These are phyloP conservation scores for Amiota mariae DNA, from an alignment of 2,888 invertebrate species.

Conservation along the genomic window DNA sequence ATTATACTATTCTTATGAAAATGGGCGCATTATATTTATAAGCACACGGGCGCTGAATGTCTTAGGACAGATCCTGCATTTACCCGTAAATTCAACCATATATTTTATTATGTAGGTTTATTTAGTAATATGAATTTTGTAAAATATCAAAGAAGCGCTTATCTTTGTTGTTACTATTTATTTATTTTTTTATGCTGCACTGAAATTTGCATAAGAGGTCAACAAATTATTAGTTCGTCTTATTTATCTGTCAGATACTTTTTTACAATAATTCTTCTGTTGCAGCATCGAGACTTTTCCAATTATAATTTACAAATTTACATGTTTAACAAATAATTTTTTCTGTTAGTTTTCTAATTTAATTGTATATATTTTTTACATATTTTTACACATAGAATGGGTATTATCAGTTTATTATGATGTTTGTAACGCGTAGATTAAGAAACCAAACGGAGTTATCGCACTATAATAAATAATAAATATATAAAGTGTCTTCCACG, in stretches of 20 bases:
- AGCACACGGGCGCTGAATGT: too few relatives aligned
- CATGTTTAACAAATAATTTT: neutral
- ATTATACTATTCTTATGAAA: too few relatives aligned
- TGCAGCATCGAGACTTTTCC: neutral
- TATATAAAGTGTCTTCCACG: too few relatives aligned
- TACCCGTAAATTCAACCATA: too few relatives aligned
- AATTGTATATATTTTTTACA: neutral
- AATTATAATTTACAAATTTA: neutral
- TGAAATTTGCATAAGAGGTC: conserved; percentile 34
- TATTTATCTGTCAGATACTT: neutral
- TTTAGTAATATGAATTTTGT: too few relatives aligned
- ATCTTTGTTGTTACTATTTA: neutral
- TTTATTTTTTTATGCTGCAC: neutral
- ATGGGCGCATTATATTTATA: too few relatives aligned
- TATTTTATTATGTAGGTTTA: too few relatives aligned
- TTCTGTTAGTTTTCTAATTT: neutral
- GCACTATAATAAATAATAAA: too few relatives aligned
- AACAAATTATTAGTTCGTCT: conserved; percentile 18
- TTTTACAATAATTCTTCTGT: neutral
- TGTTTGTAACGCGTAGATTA: too few relatives aligned
- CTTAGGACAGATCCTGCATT: too few relatives aligned
- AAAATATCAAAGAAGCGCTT: neutral
- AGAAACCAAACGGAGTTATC: too few relatives aligned
- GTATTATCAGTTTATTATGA: too few relatives aligned
- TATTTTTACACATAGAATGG: neutral